Conservation (phyloP, 2,888 invertebrate genomes). For the Stictocephala bisonia region DNA sequence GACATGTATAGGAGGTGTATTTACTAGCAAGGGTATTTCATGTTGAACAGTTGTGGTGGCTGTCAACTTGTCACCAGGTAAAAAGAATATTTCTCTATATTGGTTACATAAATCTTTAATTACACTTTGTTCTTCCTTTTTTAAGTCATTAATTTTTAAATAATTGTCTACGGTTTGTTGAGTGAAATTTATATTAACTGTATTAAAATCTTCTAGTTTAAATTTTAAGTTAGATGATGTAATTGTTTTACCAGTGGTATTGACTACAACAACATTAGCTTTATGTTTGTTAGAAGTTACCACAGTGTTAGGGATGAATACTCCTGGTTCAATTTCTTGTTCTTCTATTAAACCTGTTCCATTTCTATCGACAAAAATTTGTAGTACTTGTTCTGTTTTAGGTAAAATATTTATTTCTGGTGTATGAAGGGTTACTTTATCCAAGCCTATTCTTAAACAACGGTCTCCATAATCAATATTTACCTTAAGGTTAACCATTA, state of each 20-base stretch:
- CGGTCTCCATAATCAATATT: not conserved
- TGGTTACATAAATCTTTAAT: slow-evolving; percentile 1
- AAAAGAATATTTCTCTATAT: slow-evolving; percentile 8
- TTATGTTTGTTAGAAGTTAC: not conserved
- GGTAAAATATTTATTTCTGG: no score
- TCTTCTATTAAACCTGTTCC: slow-evolving; percentile 16
- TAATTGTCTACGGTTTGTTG: not conserved
- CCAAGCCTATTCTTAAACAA: not conserved
- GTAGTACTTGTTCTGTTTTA: not conserved
- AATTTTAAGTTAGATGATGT: not conserved
- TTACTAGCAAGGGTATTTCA: slow-evolving; percentile 6
- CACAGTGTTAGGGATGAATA: not conserved
- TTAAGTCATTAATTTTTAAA: not conserved
- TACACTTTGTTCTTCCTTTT: not conserved
- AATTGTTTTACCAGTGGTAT: not conserved
- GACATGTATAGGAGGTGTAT: not conserved
- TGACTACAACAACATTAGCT: not conserved
- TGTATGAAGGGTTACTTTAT: not conserved
- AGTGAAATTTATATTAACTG: not conserved
- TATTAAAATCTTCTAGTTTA: not conserved
- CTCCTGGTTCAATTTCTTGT: not conserved
- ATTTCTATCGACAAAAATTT: not conserved
- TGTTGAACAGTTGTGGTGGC: not conserved
- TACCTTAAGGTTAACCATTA: not conserved
- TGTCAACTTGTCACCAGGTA: no score